A percentile compares a stretch with the other conserved stretches of the same genome.
phyloP scores from a whole-genome alignment of 2,888 invertebrate species.

The Nasonia oneida region DNA sequence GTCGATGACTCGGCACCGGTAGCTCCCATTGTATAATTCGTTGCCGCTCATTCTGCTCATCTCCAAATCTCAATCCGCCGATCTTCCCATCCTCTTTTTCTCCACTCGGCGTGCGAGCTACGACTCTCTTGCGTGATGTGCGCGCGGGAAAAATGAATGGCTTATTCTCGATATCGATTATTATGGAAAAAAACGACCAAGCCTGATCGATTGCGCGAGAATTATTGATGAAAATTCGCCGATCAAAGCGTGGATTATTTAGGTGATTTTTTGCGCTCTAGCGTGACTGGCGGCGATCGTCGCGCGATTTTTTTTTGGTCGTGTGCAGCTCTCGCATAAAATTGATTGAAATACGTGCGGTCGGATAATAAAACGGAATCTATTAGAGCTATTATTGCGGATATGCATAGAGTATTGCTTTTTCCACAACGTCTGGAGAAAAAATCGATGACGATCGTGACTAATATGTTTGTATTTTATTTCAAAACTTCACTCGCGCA shows the following conservation, averaged over 20 bases:
- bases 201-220: not conserved
- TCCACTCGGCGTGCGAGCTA: not conserved
- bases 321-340: not conserved
- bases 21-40: slow-evolving; percentile 61
- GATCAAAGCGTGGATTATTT: not conserved
- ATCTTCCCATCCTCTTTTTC: slow-evolving; percentile 18
- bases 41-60: slow-evolving; percentile 58
- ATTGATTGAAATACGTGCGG: not conserved
- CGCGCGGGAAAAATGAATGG: slow-evolving; percentile 13
- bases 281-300: not conserved
- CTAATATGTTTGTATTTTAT: not conserved
- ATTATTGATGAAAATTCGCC: not conserved
- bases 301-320: not conserved
- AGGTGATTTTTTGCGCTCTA: not conserved
- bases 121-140: slow-evolving; percentile 4
- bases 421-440: not conserved
- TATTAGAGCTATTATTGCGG: not conserved
- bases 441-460: not conserved
- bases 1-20: slow-evolving; percentile 53
- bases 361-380: not conserved
- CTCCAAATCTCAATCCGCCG: slow-evolving; percentile 52
- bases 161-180: not conserved
- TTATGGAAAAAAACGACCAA: too few relatives aligned
- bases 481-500: not conserved
- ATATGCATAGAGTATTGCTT: not conserved